Base-by-base conservation (phyloP, 2,888 invertebrate species). In the Prosapia bicincta region DNA sequence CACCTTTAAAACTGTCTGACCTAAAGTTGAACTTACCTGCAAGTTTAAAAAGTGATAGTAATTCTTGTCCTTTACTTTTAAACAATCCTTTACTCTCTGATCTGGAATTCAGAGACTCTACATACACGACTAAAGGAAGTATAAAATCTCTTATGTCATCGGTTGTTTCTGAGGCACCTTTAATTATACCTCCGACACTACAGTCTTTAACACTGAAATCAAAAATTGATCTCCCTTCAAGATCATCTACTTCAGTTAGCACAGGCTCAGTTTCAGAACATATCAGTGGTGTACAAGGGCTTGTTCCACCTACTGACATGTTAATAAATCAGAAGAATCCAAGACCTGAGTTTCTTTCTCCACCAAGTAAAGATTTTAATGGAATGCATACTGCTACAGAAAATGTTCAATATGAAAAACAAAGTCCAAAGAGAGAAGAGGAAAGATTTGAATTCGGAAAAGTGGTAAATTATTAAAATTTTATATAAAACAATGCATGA, bases 1-100 rank as follows among this genome's bases (percentile, higher is more conserved):
- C 38, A 3, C 74, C 74, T 2, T 23, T 74, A 38, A 69, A 65
- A 74, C 25, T 74, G 10, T 74, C 74, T 28, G 74, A 74, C 10
- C 20, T 74, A 30, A 24, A 69, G 28, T 30, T 71, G 43, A 71
- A 71, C 5, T 65, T 71, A 24, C 65, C 65, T 30, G 0, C 26
- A 26, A 71, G 71, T 38, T 70, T 23, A 38, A 67, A 26, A 3
- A 67, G 28, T 67, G 67, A 25, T 6, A 67, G 26, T n/a, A 25
- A 5, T 1, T 10, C 28, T 67, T 67, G 15, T 5, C 7, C 28
- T 25, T n/a, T n/a, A n/a, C 3, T 10, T n/a, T 15, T 67, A 67
- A 67, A 67, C 25, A 70, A 38, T 24, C 9, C 15, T 15, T 13
- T 15, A 10, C 9, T 13, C 15, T 3, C 38, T 13, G 38, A 38